A percentile compares a stretch with the other conserved stretches of the same genome.
Evolutionary conservation across 2,888 invertebrate species (phyloP).

Genomic region (Leucophenga montana): DNA sequence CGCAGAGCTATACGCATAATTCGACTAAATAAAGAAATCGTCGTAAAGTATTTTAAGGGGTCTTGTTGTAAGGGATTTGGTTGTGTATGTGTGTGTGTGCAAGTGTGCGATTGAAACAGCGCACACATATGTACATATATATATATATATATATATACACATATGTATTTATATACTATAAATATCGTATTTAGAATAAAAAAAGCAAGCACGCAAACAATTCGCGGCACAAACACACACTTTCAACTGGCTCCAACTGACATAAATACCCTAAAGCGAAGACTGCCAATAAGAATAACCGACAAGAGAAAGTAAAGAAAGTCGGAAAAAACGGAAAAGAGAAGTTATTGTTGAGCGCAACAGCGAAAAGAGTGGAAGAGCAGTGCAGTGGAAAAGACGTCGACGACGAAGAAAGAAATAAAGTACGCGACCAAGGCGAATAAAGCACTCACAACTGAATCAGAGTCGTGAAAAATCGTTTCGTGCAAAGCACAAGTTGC

Average conservation of each 20-base stretch:
- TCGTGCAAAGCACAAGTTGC: conserved; percentile 58
- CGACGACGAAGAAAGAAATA: not conserved
- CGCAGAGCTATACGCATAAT: conserved; percentile 3
- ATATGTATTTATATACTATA: too few relatives aligned
- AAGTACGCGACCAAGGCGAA: not conserved
- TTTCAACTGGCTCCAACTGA: conserved; percentile 24
- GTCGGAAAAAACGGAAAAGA: not conserved
- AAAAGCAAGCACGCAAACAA: not conserved
- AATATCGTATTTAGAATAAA: not conserved
- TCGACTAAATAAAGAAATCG: conserved; percentile 9
- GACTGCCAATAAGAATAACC: not conserved
- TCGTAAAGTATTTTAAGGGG: conserved; percentile 9
- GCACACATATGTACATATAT: conserved; percentile 31
- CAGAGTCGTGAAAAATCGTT: conserved; percentile 59
- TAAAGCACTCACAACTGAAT: conserved; percentile 39
- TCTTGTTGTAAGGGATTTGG: too few relatives aligned
- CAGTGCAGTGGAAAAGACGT: not conserved
- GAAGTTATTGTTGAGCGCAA: conserved; percentile 13
- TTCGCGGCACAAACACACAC: not conserved
- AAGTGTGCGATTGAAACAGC: not conserved
- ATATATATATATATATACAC: conserved; percentile 34
- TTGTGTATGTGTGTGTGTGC: too few relatives aligned
- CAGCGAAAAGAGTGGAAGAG: not conserved
- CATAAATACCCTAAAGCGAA: not conserved
- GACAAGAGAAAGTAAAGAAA: conserved; percentile 5